Evolutionary conservation across 2,888 invertebrate species (phyloP).

Genomic region (Torymus aiolomorphi): DNA sequence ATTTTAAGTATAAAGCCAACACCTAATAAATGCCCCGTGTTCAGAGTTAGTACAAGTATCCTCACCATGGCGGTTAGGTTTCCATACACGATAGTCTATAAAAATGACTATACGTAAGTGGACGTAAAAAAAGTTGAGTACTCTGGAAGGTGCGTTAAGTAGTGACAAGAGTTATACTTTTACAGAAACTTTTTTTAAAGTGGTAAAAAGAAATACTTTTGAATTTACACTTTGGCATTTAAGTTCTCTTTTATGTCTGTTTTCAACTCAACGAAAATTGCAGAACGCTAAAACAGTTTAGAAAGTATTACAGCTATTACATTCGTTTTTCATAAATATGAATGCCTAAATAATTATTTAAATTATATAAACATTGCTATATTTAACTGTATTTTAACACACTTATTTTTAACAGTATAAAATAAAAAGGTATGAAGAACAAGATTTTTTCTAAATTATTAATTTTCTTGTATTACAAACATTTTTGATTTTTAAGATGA

Average conservation of each 20-base stretch:
- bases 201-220: slow-evolving; percentile 19
- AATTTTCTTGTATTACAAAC: too few relatives aligned
- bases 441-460: too few relatives aligned
- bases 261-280: background rate
- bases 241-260: slow-evolving; percentile 10
- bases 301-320: background rate
- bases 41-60: slow-evolving; percentile 53
- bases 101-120: slow-evolving; percentile 51
- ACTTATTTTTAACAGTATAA: too few relatives aligned
- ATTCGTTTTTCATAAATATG: background rate
- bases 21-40: slow-evolving; percentile 51
- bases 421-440: too few relatives aligned
- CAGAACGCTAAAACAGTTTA: background rate
- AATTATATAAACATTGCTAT: too few relatives aligned
- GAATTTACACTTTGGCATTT: slow-evolving; percentile 10
- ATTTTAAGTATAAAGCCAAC: slow-evolving; percentile 50
- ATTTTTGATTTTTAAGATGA: too few relatives aligned
- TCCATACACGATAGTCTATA: slow-evolving; percentile 52
- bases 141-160: slow-evolving; percentile 77
- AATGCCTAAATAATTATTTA: background rate
- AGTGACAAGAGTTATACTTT: slow-evolving; percentile 74
- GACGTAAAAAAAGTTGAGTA: slow-evolving; percentile 66
- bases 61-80: slow-evolving; percentile 56
- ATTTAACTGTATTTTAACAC: too few relatives aligned
- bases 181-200: slow-evolving; percentile 30